A percentile compares a stretch with the other conserved stretches of the same genome.
Conservation (phyloP, 1,140 invertebrate species). For the Augochlora pura region DNA sequence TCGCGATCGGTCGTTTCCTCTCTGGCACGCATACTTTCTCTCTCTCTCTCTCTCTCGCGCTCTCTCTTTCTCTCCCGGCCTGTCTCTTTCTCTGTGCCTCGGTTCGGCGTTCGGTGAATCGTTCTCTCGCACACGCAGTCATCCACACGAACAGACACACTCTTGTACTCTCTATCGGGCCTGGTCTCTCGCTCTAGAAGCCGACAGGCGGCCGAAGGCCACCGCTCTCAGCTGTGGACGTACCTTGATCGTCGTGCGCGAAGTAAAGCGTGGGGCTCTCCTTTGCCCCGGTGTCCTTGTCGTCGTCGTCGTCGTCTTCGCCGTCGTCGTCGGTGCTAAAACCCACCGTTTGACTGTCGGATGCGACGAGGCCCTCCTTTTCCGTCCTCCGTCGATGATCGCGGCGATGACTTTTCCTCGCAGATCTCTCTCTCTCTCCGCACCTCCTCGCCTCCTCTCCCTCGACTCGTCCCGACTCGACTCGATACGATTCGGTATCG, state of each 20-base stretch:
- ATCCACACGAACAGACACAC: conserved; percentile 2
- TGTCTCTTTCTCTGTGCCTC: conserved; percentile 2
- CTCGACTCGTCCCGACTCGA: neutral
- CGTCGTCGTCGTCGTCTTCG: conserved; percentile 61
- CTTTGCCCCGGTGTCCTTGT: conserved; percentile 64
- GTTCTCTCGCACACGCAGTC: conserved; percentile 12
- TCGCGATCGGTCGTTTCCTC: conserved; percentile 32
- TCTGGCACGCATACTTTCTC: conserved; percentile 31
- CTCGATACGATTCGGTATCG: no score
- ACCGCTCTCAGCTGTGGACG: conserved; percentile 61
- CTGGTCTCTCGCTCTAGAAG: conserved; percentile 53
- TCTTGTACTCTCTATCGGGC: conserved; percentile 44
- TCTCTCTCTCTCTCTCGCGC: conserved; percentile 14
- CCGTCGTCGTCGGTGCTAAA: conserved; percentile 56
- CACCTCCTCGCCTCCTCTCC: neutral
- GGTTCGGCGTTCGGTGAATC: conserved; percentile 8
- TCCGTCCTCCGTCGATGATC: conserved; percentile 22
- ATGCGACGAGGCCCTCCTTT: conserved; percentile 51
- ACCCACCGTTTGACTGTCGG: conserved; percentile 56
- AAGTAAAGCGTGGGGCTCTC: conserved; percentile 62
- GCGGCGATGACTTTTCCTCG: conserved; percentile 3
- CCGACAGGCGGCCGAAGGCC: conserved; percentile 61
- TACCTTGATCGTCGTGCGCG: conserved; percentile 65
- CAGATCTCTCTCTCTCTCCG: neutral
- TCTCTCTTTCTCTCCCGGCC: neutral